Conservation (phyloP, 2,797 vertebrate genomes). For the Stomatorhinus walkeri region DNA sequence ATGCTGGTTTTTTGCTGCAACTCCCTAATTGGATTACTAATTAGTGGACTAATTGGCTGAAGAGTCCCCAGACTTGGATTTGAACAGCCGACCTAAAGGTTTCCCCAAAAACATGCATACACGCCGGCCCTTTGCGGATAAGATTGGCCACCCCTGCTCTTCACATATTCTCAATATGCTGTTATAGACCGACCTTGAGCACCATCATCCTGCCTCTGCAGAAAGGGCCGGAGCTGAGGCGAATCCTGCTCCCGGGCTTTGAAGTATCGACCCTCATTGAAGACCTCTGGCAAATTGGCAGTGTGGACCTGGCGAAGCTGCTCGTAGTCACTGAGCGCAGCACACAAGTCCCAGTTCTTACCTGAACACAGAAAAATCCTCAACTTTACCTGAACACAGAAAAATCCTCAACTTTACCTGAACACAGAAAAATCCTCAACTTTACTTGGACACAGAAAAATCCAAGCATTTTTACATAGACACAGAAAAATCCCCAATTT, state of each 20-base stretch:
- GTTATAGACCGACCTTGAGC: conserved; percentile 71
- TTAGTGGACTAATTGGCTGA: background rate
- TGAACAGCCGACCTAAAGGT: background rate
- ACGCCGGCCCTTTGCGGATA: background rate
- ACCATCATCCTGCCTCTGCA: conserved; percentile 84
- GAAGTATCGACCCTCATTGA: conserved; percentile 85
- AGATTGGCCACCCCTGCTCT: background rate
- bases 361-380: conserved; percentile 54
- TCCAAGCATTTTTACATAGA: conserved; percentile 83
- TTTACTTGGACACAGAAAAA: conserved; percentile 68
- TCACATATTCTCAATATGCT: background rate
- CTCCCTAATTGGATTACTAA: background rate
- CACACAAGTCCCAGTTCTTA: conserved; percentile 98
- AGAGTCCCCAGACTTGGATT: background rate
- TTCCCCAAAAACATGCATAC: background rate
- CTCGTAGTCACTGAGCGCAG: conserved; percentile 91
- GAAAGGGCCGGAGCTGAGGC: conserved; percentile 69
- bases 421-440: conserved; percentile 51
- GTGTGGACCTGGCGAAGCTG: conserved; percentile 96
- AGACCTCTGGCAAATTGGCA: conserved; percentile 88
- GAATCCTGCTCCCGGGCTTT: conserved; percentile 72
- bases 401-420: conserved; percentile 85
- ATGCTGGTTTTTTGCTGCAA: background rate
- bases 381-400: conserved; percentile 76
- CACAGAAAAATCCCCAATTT: conserved; percentile 33